These are phyloP conservation scores for Drosophila anomalata DNA, from an alignment of 2,888 invertebrate species.

Conservation along the genomic window DNA sequence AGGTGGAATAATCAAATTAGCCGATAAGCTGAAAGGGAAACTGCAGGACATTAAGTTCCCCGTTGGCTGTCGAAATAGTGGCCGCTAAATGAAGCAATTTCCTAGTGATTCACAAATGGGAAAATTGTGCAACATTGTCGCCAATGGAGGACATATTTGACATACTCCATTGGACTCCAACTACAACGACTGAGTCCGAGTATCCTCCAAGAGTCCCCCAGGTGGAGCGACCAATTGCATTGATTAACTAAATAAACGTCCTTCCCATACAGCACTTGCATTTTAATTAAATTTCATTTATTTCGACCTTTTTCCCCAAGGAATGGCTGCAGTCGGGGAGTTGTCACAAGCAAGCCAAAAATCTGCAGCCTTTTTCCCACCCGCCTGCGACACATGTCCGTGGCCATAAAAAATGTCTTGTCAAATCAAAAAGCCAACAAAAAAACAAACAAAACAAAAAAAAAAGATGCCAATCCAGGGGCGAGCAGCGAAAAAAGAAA, in stretches of 20 bases:
- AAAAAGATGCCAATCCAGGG: conserved; percentile 68
- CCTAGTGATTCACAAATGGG: conserved; percentile 59
- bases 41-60: conserved; percentile 33
- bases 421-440: conserved; percentile 16
- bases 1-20: conserved; percentile 69
- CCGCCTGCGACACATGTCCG: conserved; percentile 41
- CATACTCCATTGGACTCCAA: conserved; percentile 16
- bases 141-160: conserved; percentile 30
- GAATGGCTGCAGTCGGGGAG: conserved; percentile 45
- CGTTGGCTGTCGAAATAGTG: conserved; percentile 37
- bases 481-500: conserved; percentile 58
- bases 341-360: conserved; percentile 56
- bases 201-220: conserved; percentile 42
- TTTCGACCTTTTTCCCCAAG: conserved; percentile 56
- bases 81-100: conserved; percentile 69
- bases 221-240: conserved; percentile 62
- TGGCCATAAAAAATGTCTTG: conserved; percentile 37
- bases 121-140: conserved; percentile 52
- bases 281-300: conserved; percentile 70
- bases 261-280: conserved; percentile 44
- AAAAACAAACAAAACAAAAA: conserved; percentile 11
- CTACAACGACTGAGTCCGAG: no score
- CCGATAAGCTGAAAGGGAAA: conserved; percentile 52
- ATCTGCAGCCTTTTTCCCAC: conserved; percentile 46
- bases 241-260: conserved; percentile 71